A percentile compares a stretch with the other conserved stretches of the same genome.
Evolutionary conservation across 2,113 vertebrate genomes (phyloP).

Genomic region (Sturnus vulgaris): DNA sequence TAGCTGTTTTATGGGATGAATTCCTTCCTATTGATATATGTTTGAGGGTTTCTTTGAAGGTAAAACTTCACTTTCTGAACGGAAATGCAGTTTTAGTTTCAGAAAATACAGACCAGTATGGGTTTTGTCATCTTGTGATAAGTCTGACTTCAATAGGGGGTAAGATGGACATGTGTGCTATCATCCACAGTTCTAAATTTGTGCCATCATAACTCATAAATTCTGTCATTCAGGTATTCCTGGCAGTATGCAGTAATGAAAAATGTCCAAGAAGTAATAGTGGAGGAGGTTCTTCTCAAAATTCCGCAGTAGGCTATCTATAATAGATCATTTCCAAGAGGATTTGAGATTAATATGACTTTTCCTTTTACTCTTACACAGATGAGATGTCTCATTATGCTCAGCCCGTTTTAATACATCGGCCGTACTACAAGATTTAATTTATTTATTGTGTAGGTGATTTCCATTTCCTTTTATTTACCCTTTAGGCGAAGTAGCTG

Average conservation of each 20-base stretch:
- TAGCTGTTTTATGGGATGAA: not conserved
- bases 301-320: slow-evolving; percentile 5
- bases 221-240: not conserved
- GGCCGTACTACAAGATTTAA: not conserved
- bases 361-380: slow-evolving; percentile 21
- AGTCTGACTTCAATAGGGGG: not conserved
- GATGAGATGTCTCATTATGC: slow-evolving; percentile 47
- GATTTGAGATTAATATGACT: slow-evolving; percentile 23
- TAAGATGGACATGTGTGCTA: not conserved
- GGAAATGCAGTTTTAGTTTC: not conserved
- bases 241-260: not conserved
- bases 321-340: slow-evolving; percentile 34
- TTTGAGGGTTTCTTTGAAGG: not conserved
- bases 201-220: not conserved
- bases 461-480: slow-evolving; percentile 40
- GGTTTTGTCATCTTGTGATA: not conserved
- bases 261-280: slow-evolving; percentile 20
- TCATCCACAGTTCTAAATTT: not conserved
- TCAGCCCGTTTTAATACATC: slow-evolving; percentile 18
- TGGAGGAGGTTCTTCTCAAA: not conserved
- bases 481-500: not conserved
- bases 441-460: slow-evolving; percentile 42
- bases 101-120: not conserved
- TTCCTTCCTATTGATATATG: not conserved
- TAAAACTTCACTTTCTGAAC: not conserved